Percentiles rank a stretch among this genome's conserved stretches.
phyloP scores from a whole-genome alignment of 2,113 vertebrate species.

The Istiophorus platypterus region DNA sequence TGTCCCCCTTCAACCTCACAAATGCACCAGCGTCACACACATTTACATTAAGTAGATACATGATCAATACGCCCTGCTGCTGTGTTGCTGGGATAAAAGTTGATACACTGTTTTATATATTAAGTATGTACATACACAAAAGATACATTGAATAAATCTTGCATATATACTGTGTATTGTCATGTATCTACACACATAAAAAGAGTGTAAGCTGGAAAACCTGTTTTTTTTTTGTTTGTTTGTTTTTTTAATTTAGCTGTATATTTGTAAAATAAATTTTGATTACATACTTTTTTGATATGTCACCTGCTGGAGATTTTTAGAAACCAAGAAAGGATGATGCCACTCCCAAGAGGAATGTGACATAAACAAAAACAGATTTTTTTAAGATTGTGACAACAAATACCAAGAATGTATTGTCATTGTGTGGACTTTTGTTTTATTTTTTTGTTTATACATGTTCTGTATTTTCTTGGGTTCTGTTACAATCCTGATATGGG shows the following conservation, averaged over 20 bases:
- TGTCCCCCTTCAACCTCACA: too few species aligned
- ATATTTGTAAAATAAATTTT: conserved; percentile 11
- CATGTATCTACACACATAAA: too few species aligned
- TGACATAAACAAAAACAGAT: background rate
- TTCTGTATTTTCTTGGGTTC: conserved; percentile 19
- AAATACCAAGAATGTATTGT: conserved; percentile 24
- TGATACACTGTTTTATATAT: background rate
- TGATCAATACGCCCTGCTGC: background rate
- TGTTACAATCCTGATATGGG: conserved; percentile 38
- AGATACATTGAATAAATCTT: too few species aligned
- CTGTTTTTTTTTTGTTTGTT: too few species aligned
- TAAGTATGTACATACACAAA: background rate
- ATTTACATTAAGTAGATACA: background rate
- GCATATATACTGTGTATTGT: background rate
- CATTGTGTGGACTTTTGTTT: conserved; percentile 3
- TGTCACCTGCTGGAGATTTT: background rate
- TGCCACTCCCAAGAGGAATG: background rate
- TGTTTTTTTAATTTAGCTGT: background rate
- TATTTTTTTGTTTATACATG: background rate
- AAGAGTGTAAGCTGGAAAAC: conserved; percentile 6
- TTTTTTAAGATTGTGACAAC: conserved; percentile 28
- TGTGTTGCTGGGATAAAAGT: background rate
- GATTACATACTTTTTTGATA: background rate
- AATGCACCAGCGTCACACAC: too few species aligned
- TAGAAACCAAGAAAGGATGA: background rate